These are phyloP conservation scores for Chironomus tentans DNA, from an alignment of 2,888 invertebrate species.

Conservation along the genomic window DNA sequence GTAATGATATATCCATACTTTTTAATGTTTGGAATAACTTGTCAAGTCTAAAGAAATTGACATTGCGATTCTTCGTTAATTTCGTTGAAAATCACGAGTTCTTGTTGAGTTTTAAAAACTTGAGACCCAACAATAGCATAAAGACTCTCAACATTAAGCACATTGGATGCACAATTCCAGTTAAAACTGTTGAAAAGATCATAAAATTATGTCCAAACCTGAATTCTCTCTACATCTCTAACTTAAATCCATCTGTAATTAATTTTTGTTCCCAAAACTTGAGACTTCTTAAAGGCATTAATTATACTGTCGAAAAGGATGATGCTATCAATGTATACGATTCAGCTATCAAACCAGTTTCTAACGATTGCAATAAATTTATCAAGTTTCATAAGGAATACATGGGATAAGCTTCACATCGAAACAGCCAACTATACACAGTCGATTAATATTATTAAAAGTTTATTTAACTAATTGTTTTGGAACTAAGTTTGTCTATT, in stretches of 20 bases:
- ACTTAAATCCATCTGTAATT: background rate
- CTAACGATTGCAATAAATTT: background rate
- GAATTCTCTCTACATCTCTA: background rate
- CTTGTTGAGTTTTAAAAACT: background rate
- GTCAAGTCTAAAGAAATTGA: background rate
- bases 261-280: background rate
- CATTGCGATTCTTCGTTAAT: background rate
- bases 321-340: background rate
- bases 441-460: no score
- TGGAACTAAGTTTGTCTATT: no score
- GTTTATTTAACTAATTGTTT: no score
- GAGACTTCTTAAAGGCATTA: background rate
- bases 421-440: no score
- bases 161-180: background rate
- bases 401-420: background rate
- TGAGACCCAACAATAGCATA: background rate
- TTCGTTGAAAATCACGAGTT: background rate
- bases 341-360: background rate
- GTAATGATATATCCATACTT: background rate
- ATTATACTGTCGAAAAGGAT: background rate
- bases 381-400: background rate
- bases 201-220: background rate
- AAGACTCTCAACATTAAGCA: background rate
- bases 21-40: background rate
- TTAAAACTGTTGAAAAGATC: background rate